Conservation (phyloP, 1,140 invertebrate genomes). For the Melanaphis sacchari region DNA sequence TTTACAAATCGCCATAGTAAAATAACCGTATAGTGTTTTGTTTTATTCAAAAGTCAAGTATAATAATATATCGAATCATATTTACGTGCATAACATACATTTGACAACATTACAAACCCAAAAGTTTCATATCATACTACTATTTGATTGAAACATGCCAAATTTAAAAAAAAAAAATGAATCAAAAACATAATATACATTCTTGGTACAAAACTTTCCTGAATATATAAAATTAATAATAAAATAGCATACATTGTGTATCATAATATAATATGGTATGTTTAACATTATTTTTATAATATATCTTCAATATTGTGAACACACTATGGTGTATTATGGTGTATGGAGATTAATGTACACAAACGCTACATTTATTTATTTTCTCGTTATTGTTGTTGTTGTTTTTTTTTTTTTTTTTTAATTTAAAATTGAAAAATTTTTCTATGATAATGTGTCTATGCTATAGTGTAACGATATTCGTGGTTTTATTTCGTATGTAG, state of each 20-base stretch:
- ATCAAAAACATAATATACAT: not conserved
- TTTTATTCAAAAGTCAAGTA: not conserved
- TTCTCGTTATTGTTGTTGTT: not conserved
- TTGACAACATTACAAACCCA: not conserved
- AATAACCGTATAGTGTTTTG: too few species aligned
- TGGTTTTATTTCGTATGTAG: conserved; percentile 63
- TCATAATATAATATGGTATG: not conserved
- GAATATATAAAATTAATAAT: not conserved
- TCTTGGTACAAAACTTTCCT: not conserved
- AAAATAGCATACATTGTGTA: not conserved
- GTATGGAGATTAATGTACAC: not conserved
- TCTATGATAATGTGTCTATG: not conserved
- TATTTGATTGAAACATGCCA: too few species aligned
- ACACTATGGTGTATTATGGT: not conserved
- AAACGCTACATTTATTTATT: not conserved
- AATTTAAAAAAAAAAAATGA: not conserved
- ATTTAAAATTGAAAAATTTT: too few species aligned
- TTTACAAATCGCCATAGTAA: not conserved
- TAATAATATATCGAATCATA: not conserved
- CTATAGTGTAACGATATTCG: not conserved
- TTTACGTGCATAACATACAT: too few species aligned
- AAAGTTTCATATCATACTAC: not conserved
- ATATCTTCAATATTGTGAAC: not conserved
- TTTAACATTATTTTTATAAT: not conserved
- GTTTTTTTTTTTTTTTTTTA: not conserved